phyloP scores from a whole-genome alignment of 2,888 invertebrate genomes.

The Strigamia transsilvanica region DNA sequence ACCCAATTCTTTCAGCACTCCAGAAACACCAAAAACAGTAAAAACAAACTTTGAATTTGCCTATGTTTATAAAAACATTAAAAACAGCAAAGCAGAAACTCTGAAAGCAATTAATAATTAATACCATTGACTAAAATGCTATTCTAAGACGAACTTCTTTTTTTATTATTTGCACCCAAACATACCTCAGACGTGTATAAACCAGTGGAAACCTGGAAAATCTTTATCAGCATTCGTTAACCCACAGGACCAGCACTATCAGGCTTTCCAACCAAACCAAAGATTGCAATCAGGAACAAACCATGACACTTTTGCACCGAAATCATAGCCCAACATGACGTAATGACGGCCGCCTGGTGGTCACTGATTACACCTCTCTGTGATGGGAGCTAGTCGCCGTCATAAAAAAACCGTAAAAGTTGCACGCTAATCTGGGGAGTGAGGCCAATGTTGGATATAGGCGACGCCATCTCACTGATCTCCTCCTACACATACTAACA shows the following conservation, averaged over 20 bases:
- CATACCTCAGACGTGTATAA: too few relatives aligned
- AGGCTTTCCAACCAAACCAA: background rate
- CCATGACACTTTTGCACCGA: slow-evolving; percentile 29
- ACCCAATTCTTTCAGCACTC: too few relatives aligned
- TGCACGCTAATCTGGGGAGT: slow-evolving; percentile 39
- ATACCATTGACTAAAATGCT: too few relatives aligned
- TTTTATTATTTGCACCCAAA: too few relatives aligned
- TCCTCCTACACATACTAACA: slow-evolving; percentile 41
- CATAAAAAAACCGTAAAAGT: slow-evolving; percentile 45
- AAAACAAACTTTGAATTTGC: too few relatives aligned
- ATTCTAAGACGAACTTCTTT: too few relatives aligned
- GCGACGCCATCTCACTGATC: slow-evolving; percentile 22
- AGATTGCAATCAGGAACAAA: slow-evolving; percentile 31
- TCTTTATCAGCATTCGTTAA: background rate
- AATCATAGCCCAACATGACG: slow-evolving; percentile 43
- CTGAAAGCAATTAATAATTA: too few relatives aligned
- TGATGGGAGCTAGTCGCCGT: slow-evolving; percentile 39
- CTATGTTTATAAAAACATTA: too few relatives aligned
- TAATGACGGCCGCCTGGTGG: slow-evolving; percentile 47
- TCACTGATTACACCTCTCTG: slow-evolving; percentile 27
- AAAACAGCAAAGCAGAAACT: too few relatives aligned
- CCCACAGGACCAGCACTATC: background rate
- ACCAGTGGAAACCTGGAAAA: background rate
- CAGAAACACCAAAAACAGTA: too few relatives aligned
- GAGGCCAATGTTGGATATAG: slow-evolving; percentile 43